Percentiles rank a stretch among this genome's conserved stretches.
Conservation (phyloP, 2,888 invertebrate species). For the Marronus borbonicus region DNA sequence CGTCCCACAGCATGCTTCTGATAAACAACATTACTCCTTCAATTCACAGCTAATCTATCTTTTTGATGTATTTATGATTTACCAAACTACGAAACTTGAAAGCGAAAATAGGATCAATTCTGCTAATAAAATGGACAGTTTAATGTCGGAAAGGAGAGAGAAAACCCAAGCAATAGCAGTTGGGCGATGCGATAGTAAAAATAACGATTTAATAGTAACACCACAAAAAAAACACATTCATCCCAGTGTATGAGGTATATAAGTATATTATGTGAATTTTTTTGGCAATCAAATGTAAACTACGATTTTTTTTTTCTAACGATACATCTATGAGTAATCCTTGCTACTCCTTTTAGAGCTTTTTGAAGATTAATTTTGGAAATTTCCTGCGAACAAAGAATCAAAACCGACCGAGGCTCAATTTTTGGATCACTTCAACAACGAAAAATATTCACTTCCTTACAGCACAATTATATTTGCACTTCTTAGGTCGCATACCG, state of each 20-base stretch:
- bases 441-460: not conserved
- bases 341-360: not conserved
- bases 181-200: not conserved
- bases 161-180: not conserved
- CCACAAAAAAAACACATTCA: not conserved
- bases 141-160: not conserved
- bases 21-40: slow-evolving; percentile 40
- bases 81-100: slow-evolving; percentile 11
- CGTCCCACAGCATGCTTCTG: slow-evolving; percentile 27
- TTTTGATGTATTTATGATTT: slow-evolving; percentile 40
- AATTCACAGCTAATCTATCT: slow-evolving; percentile 12
- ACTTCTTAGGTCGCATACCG: not conserved
- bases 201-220: not conserved
- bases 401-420: not conserved
- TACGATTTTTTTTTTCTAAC: not conserved
- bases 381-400: not conserved
- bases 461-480: no score
- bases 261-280: not conserved
- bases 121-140: slow-evolving; percentile 15
- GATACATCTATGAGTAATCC: not conserved
- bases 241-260: not conserved
- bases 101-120: slow-evolving; percentile 1
- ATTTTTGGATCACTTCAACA: not conserved
- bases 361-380: not conserved
- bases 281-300: not conserved